These are phyloP conservation scores for Melanotaenia parkinsoni DNA, from an alignment of 2,797 vertebrate genomes.

Conservation along the genomic window DNA sequence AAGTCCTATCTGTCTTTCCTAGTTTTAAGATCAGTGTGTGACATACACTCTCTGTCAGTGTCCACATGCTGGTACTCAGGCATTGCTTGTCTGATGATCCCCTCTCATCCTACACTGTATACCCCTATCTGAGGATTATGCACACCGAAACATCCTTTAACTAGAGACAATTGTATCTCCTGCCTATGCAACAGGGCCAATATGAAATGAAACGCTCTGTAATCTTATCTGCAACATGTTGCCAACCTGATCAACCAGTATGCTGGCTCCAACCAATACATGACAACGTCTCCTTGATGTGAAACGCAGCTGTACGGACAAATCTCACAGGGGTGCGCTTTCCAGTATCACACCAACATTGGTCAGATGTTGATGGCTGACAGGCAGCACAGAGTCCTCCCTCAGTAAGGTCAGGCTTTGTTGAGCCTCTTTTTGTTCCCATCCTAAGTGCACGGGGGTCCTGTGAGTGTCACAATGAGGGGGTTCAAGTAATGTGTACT, in stretches of 20 bases:
- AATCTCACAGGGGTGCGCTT: slow-evolving; percentile 30
- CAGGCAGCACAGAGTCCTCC: slow-evolving; percentile 5
- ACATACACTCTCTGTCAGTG: slow-evolving; percentile 36
- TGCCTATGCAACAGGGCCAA: slow-evolving; percentile 45
- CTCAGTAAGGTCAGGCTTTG: slow-evolving; percentile 17
- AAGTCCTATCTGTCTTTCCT: slow-evolving; percentile 43
- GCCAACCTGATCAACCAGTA: slow-evolving; percentile 57
- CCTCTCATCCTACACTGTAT: slow-evolving; percentile 57
- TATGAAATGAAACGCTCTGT: slow-evolving; percentile 50
- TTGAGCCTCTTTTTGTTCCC: slow-evolving; percentile 18
- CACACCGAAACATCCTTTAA: slow-evolving; percentile 41
- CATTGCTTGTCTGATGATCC: slow-evolving; percentile 58
- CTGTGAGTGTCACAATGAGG: slow-evolving; percentile 10
- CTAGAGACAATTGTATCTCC: slow-evolving; percentile 64
- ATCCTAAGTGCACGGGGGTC: background rate
- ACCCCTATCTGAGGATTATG: slow-evolving; percentile 67
- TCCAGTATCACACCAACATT: slow-evolving; percentile 24
- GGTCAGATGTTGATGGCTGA: slow-evolving; percentile 43
- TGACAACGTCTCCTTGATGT: slow-evolving; percentile 54
- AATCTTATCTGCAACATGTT: slow-evolving; percentile 71
- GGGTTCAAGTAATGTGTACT: slow-evolving; percentile 3
- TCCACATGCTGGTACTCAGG: slow-evolving; percentile 75
- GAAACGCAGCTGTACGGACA: slow-evolving; percentile 51
- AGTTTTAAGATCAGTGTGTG: slow-evolving; percentile 37
- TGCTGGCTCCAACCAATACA: slow-evolving; percentile 51